Conservation (phyloP, 2,113 vertebrate species). For the Octodon degus region DNA sequence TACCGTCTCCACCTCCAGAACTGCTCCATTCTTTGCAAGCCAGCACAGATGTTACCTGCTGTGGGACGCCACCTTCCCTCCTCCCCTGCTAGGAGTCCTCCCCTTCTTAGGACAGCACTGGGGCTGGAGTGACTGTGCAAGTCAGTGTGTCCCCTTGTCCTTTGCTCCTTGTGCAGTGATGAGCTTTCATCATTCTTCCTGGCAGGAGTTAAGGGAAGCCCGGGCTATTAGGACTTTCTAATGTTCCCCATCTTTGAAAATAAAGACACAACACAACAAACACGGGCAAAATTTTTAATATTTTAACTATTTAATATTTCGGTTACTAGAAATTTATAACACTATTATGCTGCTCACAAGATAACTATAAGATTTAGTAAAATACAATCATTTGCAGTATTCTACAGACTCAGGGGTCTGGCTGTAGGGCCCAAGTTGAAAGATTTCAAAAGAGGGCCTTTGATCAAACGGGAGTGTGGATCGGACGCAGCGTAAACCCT, state of each 20-base stretch:
- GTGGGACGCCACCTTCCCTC: neutral
- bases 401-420: neutral
- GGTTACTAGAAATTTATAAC: neutral
- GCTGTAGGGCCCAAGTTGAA: slow-evolving; percentile 25
- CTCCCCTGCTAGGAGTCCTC: neutral
- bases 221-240: neutral
- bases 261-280: slow-evolving; percentile 18
- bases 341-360: neutral
- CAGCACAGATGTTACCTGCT: slow-evolving; percentile 42
- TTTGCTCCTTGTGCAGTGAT: neutral
- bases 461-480: neutral
- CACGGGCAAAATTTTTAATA: neutral
- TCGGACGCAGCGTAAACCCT: neutral
- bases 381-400: neutral
- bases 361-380: slow-evolving; percentile 26
- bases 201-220: neutral
- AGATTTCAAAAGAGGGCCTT: slow-evolving; percentile 5
- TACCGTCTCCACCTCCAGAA: slow-evolving; percentile 2
- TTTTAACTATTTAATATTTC: slow-evolving; percentile 27
- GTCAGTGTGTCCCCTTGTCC: neutral
- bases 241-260: slow-evolving; percentile 36
- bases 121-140: neutral
- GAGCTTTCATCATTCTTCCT: neutral
- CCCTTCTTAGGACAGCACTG: neutral
- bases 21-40: slow-evolving; percentile 16